Evolutionary conservation across 2,888 invertebrate genomes (phyloP).

Genomic region (Nymphalis c-album): DNA sequence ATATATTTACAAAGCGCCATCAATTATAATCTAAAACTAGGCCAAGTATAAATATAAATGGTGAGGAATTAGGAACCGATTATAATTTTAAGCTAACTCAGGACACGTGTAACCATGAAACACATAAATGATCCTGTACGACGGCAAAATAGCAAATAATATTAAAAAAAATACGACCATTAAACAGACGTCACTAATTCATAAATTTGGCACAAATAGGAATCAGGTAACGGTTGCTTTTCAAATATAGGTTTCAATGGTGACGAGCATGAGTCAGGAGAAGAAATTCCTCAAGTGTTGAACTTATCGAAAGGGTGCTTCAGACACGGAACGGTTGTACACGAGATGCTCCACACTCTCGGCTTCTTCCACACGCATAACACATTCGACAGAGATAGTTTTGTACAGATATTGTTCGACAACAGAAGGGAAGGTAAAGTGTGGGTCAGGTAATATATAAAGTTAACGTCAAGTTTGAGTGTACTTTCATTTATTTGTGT

Average conservation of each 20-base stretch:
- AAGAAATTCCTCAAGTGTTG: slow-evolving; percentile 64
- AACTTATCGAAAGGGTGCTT: slow-evolving; percentile 82
- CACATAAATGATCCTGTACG: too few species aligned
- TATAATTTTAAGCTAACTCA: too few species aligned
- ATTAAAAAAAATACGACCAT: slow-evolving; percentile 74
- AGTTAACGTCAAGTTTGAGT: too few species aligned
- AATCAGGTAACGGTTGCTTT: slow-evolving; percentile 83
- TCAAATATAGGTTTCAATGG: slow-evolving; percentile 68
- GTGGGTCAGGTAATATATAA: slow-evolving; percentile 64
- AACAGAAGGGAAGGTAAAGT: slow-evolving; percentile 83
- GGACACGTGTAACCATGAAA: too few species aligned
- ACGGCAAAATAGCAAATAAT: background rate
- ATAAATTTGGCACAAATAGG: slow-evolving; percentile 80
- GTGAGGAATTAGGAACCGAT: too few species aligned
- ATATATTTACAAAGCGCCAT: too few species aligned
- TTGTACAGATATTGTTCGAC: slow-evolving; percentile 86
- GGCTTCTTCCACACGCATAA: slow-evolving; percentile 94
- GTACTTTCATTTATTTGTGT: too few species aligned
- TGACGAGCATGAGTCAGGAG: slow-evolving; percentile 48
- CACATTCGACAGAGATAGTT: slow-evolving; percentile 88
- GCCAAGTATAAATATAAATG: too few species aligned
- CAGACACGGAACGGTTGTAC: slow-evolving; percentile 84
- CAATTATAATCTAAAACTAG: too few species aligned
- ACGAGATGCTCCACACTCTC: slow-evolving; percentile 89
- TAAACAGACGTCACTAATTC: background rate